Evolutionary conservation across 2,113 vertebrate genomes (phyloP).

Genomic region (Poeciliopsis retropinna): DNA sequence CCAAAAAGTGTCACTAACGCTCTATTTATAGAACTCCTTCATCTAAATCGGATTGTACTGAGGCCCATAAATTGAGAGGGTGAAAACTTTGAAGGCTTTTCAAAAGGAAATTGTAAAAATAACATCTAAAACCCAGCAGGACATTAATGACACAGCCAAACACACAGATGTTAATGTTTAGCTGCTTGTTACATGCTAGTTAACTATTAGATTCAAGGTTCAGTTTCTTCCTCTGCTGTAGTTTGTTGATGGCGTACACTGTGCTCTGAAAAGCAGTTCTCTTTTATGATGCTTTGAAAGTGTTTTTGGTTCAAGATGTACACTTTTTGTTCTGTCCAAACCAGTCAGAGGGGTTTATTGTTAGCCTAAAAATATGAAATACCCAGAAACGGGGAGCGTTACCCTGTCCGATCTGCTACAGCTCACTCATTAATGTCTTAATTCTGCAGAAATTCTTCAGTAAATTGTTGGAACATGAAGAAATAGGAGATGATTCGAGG

Average conservation of each 20-base stretch:
- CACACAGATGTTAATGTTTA: conserved; percentile 65
- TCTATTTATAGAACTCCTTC: conserved; percentile 51
- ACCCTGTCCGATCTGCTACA: background rate
- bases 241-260: background rate
- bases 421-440: background rate
- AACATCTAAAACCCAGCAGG: background rate
- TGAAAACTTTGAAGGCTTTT: conserved; percentile 4
- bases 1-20: conserved; percentile 1
- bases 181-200: conserved; percentile 45
- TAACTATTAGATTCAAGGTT: conserved; percentile 58
- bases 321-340: too few species aligned
- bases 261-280: background rate
- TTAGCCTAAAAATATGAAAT: background rate
- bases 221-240: background rate
- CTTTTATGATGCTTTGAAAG: background rate
- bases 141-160: background rate
- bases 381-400: background rate
- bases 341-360: background rate
- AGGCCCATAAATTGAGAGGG: background rate
- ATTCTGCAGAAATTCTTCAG: background rate
- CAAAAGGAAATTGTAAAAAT: conserved; percentile 30
- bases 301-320: too few species aligned
- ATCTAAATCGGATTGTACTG: conserved; percentile 40
- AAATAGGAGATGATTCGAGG: background rate
- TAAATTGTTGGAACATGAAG: background rate